phyloP scores from a whole-genome alignment of 2,797 vertebrate species.

The Anas georgica region DNA sequence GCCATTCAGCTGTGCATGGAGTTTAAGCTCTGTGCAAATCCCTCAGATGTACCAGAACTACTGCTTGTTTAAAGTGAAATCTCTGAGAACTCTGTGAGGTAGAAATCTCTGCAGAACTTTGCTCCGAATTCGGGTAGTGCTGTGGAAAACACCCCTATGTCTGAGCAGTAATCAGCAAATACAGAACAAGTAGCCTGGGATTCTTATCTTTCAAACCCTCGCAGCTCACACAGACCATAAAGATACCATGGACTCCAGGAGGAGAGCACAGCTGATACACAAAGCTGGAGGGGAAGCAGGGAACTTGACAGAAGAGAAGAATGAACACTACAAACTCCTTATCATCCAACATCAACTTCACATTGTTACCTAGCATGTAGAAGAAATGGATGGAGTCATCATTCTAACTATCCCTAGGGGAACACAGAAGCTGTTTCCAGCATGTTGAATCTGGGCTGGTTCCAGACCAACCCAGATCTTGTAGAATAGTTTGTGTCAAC shows the following conservation, averaged over 20 bases:
- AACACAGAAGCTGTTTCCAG: not conserved
- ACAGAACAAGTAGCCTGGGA: not conserved
- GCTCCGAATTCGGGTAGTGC: not conserved
- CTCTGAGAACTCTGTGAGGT: not conserved
- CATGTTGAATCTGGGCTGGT: not conserved
- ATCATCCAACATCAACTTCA: not conserved
- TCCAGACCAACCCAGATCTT: not conserved
- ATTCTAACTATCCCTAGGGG: too few relatives aligned
- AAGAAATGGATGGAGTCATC: not conserved
- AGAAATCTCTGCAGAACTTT: not conserved
- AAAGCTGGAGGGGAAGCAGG: not conserved
- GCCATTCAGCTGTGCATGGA: not conserved
- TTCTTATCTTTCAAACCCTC: not conserved
- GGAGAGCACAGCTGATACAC: not conserved
- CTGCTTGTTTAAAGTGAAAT: slow-evolving; percentile 18
- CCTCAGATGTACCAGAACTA: not conserved
- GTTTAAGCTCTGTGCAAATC: slow-evolving; percentile 30
- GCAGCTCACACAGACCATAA: not conserved
- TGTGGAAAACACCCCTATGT: not conserved
- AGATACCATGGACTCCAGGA: not conserved
- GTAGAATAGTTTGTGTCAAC: not conserved
- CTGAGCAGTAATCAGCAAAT: not conserved
- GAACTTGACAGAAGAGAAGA: not conserved
- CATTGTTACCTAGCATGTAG: not conserved
- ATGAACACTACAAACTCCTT: not conserved